These are phyloP conservation scores for Drosophila bipectinata DNA, from an alignment of 1,140 invertebrate species.

Conservation along the genomic window DNA sequence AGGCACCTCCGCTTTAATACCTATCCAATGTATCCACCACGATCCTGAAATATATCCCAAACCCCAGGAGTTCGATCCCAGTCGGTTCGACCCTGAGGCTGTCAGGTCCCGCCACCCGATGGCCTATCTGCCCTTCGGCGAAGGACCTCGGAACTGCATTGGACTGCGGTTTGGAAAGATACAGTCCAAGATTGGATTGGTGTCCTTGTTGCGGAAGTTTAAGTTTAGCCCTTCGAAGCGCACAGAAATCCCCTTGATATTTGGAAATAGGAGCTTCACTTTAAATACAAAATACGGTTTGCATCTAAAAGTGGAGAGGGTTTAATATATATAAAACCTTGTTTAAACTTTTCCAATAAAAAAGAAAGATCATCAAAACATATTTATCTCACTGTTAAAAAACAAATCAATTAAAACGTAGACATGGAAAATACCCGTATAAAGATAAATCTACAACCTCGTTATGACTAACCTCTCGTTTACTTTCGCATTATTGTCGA, in stretches of 20 bases:
- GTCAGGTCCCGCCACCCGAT: conserved; percentile 84
- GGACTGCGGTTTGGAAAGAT: conserved; percentile 85
- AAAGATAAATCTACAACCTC: background rate
- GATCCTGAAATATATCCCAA: conserved; percentile 85
- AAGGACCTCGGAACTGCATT: conserved; percentile 89
- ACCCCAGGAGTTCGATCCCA: conserved; percentile 86
- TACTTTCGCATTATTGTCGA: background rate
- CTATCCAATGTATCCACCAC: conserved; percentile 86
- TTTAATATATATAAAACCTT: background rate
- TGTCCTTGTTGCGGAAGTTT: conserved; percentile 84
- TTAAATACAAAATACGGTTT: conserved; percentile 32
- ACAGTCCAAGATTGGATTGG: conserved; percentile 85
- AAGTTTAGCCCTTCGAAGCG: conserved; percentile 56
- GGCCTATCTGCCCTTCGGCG: conserved; percentile 88
- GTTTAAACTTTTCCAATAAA: background rate
- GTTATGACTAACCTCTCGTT: background rate
- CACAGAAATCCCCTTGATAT: conserved; percentile 49
- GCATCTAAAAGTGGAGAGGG: conserved; percentile 15
- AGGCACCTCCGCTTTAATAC: conserved; percentile 85
- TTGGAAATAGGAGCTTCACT: conserved; percentile 4
- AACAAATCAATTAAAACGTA: background rate
- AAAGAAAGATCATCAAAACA: background rate
- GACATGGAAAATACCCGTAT: background rate
- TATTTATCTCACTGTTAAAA: too few species aligned
- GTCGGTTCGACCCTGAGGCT: conserved; percentile 85